A percentile compares a stretch with the other conserved stretches of the same genome.
These are phyloP conservation scores for Eubasilissa splendida DNA, from an alignment of 2,888 invertebrate species.

Conservation along the genomic window DNA sequence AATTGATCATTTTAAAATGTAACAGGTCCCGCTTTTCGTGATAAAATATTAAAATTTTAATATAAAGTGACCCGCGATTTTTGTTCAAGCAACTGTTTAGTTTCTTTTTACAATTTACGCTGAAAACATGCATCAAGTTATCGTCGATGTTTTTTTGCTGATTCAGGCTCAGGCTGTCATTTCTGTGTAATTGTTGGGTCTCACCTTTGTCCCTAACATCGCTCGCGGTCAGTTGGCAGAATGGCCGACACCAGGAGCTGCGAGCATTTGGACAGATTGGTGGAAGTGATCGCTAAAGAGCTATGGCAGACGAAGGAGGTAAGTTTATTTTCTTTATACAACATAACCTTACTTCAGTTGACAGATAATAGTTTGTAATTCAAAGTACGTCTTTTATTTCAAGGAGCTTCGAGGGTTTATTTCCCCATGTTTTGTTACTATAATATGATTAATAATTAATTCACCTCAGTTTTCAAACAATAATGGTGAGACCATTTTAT, in stretches of 20 bases:
- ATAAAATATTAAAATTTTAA: background rate
- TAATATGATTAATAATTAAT: too few species aligned
- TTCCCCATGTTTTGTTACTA: too few species aligned
- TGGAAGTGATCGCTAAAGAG: slow-evolving; percentile 66
- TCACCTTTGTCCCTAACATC: slow-evolving; percentile 44
- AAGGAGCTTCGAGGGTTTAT: background rate
- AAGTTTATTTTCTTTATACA: slow-evolving; percentile 56
- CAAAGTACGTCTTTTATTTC: background rate
- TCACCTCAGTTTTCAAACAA: too few species aligned
- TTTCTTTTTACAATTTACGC: slow-evolving; percentile 10
- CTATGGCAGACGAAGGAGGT: slow-evolving; percentile 71
- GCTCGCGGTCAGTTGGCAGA: background rate
- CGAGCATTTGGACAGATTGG: slow-evolving; percentile 69
- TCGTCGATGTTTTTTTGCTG: slow-evolving; percentile 50
- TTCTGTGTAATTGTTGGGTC: slow-evolving; percentile 34
- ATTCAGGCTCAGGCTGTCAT: slow-evolving; percentile 52
- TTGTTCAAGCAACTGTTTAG: background rate
- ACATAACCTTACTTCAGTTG: slow-evolving; percentile 42
- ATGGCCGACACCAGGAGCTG: slow-evolving; percentile 63
- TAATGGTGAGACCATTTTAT: too few species aligned
- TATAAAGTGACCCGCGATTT: background rate
- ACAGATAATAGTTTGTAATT: slow-evolving; percentile 6
- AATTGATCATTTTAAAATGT: slow-evolving; percentile 32
- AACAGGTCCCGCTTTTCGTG: background rate
- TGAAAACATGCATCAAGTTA: slow-evolving; percentile 33